Conservation (phyloP, 92 coral and sea anemone species). For the Palythoa grandis region DNA sequence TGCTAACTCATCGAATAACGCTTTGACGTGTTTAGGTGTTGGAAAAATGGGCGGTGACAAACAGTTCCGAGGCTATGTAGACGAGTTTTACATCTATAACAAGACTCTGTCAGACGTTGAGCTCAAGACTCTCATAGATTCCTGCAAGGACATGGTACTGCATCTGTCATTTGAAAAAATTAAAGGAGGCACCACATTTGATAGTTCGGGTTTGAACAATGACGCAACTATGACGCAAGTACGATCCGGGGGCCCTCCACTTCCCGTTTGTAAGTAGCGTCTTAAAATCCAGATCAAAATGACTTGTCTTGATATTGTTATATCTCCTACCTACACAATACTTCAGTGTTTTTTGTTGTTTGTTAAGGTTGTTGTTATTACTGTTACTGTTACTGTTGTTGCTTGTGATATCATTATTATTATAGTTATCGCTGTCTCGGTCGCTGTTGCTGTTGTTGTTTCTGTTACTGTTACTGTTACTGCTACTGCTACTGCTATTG, state of each 20-base stretch:
- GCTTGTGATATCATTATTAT: no score
- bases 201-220: conserved; percentile 90
- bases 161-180: conserved; percentile 88
- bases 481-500: no score
- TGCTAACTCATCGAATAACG: no score
- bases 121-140: conserved; percentile 64
- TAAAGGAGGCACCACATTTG: conserved; percentile 64
- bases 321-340: no score
- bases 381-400: no score
- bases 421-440: no score
- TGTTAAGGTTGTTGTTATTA: no score
- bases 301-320: not conserved
- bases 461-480: no score
- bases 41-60: conserved; percentile 72
- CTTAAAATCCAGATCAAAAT: not conserved
- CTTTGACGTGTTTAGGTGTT: conserved; percentile 61
- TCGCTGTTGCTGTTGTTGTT: no score
- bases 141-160: conserved; percentile 84
- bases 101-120: conserved; percentile 78
- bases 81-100: conserved; percentile 94
- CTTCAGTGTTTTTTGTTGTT: no score
- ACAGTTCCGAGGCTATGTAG: conserved; percentile 80
- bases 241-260: conserved; percentile 71
- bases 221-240: conserved; percentile 66
- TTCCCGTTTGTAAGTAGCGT: conserved; percentile 64